Percentiles rank a stretch among this genome's conserved stretches.
These are phyloP conservation scores for Proisotoma minuta DNA, from an alignment of 2,888 invertebrate species.

Conservation along the genomic window DNA sequence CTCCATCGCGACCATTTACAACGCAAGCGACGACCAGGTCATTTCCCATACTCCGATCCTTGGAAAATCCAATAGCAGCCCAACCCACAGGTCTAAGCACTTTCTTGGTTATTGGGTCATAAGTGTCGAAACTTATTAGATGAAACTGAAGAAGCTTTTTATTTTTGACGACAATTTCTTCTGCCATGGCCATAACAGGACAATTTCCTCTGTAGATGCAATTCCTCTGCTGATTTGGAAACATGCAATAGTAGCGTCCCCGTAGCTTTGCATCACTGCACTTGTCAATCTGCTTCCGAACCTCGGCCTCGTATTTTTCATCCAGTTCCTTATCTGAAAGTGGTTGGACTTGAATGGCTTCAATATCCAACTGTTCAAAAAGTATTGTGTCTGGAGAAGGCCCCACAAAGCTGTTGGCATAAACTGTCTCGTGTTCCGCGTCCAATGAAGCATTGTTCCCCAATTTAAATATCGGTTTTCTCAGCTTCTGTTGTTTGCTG, in stretches of 20 bases:
- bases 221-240: constrained; percentile 16
- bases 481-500: too few species aligned
- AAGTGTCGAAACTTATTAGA: constrained; percentile 6
- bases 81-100: constrained; percentile 11
- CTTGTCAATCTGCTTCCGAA: neutral
- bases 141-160: neutral
- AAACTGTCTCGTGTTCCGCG: neutral
- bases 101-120: constrained; percentile 1
- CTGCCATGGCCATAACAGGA: constrained; percentile 17
- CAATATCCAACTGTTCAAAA: neutral
- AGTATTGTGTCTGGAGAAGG: neutral
- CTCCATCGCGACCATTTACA: constrained; percentile 5
- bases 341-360: neutral
- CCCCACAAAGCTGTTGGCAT: neutral
- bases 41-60: constrained; percentile 12
- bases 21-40: constrained; percentile 21
- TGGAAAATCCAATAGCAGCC: constrained; percentile 18
- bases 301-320: neutral
- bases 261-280: too few species aligned
- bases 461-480: too few species aligned
- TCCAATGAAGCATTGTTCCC: too few species aligned
- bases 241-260: constrained; percentile 14
- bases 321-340: neutral
- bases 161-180: neutral
- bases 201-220: constrained; percentile 18